phyloP scores from a whole-genome alignment of 2,797 vertebrate genomes.

The Leuciscus waleckii region DNA sequence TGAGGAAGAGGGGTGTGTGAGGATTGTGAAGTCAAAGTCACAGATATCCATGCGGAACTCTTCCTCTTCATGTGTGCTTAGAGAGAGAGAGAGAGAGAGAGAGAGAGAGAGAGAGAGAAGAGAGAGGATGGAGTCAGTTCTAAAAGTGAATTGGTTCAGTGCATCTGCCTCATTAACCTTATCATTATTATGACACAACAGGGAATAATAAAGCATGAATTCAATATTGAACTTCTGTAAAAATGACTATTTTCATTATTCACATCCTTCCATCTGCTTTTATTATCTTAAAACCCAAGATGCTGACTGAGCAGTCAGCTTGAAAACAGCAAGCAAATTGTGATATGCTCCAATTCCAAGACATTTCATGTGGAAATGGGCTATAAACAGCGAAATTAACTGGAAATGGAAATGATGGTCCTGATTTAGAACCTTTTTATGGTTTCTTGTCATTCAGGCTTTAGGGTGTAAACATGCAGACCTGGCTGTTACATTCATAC shows the following conservation, averaged over 20 bases:
- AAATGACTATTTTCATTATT: slow-evolving; percentile 56
- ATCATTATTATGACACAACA: slow-evolving; percentile 57
- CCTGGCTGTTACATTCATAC: background rate
- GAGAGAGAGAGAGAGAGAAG: slow-evolving; percentile 28
- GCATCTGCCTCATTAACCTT: slow-evolving; percentile 72
- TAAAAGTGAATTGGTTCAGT: slow-evolving; percentile 62
- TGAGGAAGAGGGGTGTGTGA: no score
- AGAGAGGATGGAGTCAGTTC: slow-evolving; percentile 26
- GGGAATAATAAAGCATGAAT: slow-evolving; percentile 67
- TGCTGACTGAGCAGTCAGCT: slow-evolving; percentile 46
- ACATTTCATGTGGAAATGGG: slow-evolving; percentile 35
- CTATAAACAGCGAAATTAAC: slow-evolving; percentile 27
- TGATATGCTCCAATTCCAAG: slow-evolving; percentile 27
- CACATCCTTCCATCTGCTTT: slow-evolving; percentile 45
- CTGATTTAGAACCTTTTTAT: slow-evolving; percentile 23
- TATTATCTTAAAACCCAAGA: slow-evolving; percentile 51
- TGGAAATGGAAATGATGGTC: slow-evolving; percentile 1
- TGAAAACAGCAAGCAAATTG: slow-evolving; percentile 55
- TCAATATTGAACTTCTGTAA: slow-evolving; percentile 67
- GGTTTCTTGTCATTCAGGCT: slow-evolving; percentile 13
- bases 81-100: slow-evolving; percentile 16
- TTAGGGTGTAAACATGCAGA: slow-evolving; percentile 2
- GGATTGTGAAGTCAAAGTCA: no score
- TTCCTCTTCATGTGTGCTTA: no score
- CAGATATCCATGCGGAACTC: no score